phyloP scores from a whole-genome alignment of 2,888 invertebrate species.

The Andricus quercusramuli region DNA sequence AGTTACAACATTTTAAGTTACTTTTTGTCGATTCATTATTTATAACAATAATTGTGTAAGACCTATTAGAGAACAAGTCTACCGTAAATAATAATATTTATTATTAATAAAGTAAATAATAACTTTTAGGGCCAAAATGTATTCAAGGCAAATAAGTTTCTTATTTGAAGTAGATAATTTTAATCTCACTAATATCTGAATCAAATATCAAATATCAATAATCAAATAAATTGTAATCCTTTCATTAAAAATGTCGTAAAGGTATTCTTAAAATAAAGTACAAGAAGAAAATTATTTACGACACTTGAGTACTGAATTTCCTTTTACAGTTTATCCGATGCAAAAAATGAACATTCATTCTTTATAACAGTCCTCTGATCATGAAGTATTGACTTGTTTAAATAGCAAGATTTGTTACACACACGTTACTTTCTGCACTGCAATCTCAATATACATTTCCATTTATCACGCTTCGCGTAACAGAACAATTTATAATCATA shows the following conservation, averaged over 20 bases:
- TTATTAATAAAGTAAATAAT: no score
- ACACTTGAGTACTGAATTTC: no score
- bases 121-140: neutral
- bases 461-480: constrained; percentile 36
- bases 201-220: no score
- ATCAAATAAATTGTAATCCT: no score
- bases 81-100: no score
- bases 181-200: no score
- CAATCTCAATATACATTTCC: constrained; percentile 35
- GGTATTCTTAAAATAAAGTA: neutral
- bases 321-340: neutral
- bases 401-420: neutral
- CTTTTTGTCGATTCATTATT: no score
- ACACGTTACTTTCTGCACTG: constrained; percentile 5
- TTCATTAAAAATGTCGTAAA: no score
- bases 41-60: no score
- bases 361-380: neutral
- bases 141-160: neutral
- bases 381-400: neutral
- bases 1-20: no score
- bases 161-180: neutral
- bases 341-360: neutral
- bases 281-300: no score
- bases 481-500: constrained; percentile 37
- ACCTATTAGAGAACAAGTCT: no score